Evolutionary conservation across 2,888 invertebrate genomes (phyloP), one percentile per base, ranked within the genome.

Genomic region (Callyntrura sp.): DNA sequence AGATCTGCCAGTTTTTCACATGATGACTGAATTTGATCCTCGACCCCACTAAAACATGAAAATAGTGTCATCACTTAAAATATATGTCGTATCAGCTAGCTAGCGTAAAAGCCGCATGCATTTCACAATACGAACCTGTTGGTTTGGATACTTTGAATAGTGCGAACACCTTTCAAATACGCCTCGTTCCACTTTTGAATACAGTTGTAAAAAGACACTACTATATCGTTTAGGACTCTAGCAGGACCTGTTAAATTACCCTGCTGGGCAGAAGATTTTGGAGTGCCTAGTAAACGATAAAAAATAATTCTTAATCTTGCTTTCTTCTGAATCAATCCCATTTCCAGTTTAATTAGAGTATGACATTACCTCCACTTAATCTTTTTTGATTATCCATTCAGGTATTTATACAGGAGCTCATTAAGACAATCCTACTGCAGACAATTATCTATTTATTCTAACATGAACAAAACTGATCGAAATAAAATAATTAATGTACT

Each of bases 191-290:
- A 92, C 51, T 91, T 91, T 62, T 92, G 91, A 17, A 91, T 82
- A 17, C 85, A 57, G 79, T 91, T 91, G 68, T 92, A 70, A 70
- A 91, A 90, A 0, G 90, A 89, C 12, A 92, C 91, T 9, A 92
- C 88, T 35, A 85, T 79, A 82, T 92, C 92, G 68, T 92, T 92
- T 51, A 92, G 79, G 12, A 91, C 86, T 65, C 92, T 78, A 23
- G 85, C 84, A 35, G 91, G 87, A 17, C 92, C 92, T 4, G 92
- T 92, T 43, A 92, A 85, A 70, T 91, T 92, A 43, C 92, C 92
- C 45, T 28, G 79, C 62, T 90, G 91, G 55, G 89, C 76, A n/a
- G 92, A 79, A 45, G 91, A 90, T 73, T 88, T 92, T 55, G 62
- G 85, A 57, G 87, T 86, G 23, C 81, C 88, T 87, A 45, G 12